Base-by-base conservation (phyloP, 2,888 invertebrate genomes). In the Lymantria monacha region DNA sequence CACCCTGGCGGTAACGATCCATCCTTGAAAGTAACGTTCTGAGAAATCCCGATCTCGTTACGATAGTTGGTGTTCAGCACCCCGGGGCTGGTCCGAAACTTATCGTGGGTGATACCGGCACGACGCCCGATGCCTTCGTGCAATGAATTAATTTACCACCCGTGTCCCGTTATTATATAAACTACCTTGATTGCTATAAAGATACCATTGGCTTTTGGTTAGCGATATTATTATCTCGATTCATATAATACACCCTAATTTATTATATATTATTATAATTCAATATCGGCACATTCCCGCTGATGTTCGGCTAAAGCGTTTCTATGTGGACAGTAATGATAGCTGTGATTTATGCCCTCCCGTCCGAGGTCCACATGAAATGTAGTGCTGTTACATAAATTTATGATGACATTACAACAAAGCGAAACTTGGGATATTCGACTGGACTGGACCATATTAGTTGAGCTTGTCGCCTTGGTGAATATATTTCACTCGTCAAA, bases 61-160 rank as follows among this genome's bases (percentile, higher is more conserved):
- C 77, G 85, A 86, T 87, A 88, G 87, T 78, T 78, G 78, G 75
- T 76, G 77, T 77, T 73, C 70, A 58, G 76, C 69, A 74, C 74
- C 79, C 81, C 71, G 63, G 67, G 71, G 72, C 63, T 70, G 65
- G 1, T 61, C 73, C 73, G 57, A 73, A 83, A 83, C 79, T 83
- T 87, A 85, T 85, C 83, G 73, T 73, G 70, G 70, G 66, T 79
- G 82, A 86, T 86, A 82, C 57, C 46, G 56, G 57, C 55, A 51
- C 64, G 63, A 56, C 60, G 22, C 2, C n/a, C n/a, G 75, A 70
- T 67, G 76, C 72, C 74, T 79, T 72, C 87, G 84, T 85, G 85
- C 81, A 76, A 82, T 83, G 87, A 88, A 88, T 88, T 87, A 87
- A 88, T 87, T 87, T 81, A 71, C 79, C 76, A 72, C 74, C 76